These are phyloP conservation scores for Agapornis roseicollis DNA, from an alignment of 2,113 vertebrate species.

Conservation along the genomic window DNA sequence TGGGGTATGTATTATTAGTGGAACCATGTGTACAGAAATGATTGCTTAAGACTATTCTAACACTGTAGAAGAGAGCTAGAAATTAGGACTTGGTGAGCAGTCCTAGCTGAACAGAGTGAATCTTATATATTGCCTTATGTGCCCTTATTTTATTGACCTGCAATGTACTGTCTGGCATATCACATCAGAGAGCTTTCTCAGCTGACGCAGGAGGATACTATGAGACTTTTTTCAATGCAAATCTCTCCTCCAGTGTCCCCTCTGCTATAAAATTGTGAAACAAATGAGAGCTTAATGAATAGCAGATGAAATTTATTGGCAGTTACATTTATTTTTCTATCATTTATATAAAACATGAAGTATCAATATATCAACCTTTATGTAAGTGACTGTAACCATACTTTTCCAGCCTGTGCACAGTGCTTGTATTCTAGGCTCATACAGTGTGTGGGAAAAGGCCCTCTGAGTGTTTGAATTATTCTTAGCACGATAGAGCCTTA, in stretches of 20 bases:
- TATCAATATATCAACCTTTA: slow-evolving; percentile 41
- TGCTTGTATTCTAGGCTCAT: neutral
- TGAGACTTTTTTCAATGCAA: neutral
- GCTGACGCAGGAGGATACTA: neutral
- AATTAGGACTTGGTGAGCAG: slow-evolving; percentile 22
- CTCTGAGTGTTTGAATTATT: slow-evolving; percentile 23
- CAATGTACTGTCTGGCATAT: neutral
- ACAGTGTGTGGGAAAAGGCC: slow-evolving; percentile 1
- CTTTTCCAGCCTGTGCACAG: neutral
- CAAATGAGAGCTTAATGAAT: slow-evolving; percentile 31
- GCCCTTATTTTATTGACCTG: neutral
- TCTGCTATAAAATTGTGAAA: slow-evolving; percentile 17
- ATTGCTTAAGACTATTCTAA: neutral
- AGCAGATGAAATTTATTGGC: slow-evolving; percentile 31
- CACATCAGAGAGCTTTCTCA: neutral
- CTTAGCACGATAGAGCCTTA: neutral
- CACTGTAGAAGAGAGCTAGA: neutral
- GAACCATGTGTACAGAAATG: neutral
- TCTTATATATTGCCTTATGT: slow-evolving; percentile 18
- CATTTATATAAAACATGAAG: slow-evolving; percentile 23
- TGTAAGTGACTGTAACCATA: neutral
- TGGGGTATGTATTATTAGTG: neutral
- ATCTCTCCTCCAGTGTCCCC: neutral
- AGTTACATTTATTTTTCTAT: slow-evolving; percentile 51
- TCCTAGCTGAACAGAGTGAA: slow-evolving; percentile 2